Evolutionary conservation across 2,888 invertebrate genomes (phyloP).

Genomic region (Oscheius sp.): DNA sequence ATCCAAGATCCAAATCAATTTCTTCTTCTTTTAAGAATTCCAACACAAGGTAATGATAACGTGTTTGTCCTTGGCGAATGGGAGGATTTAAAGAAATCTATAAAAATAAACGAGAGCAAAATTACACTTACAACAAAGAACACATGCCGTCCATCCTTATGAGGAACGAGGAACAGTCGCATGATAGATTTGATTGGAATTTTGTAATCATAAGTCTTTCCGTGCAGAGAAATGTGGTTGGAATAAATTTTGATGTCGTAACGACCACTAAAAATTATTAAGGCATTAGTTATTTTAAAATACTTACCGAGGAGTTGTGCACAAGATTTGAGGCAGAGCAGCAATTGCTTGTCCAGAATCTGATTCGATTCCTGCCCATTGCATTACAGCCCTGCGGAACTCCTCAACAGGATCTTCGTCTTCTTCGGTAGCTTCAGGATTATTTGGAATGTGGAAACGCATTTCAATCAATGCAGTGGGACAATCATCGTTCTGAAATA

Average conservation of each 20-base stretch:
- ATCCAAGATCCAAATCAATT: constrained; percentile 86
- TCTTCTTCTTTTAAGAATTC: constrained; percentile 94
- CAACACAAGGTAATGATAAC: constrained; percentile 93
- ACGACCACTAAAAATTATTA: constrained; percentile 83
- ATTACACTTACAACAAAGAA: constrained; percentile 87
- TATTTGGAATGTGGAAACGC: constrained; percentile 93
- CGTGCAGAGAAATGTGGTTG: constrained; percentile 88
- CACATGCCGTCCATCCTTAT: constrained; percentile 96
- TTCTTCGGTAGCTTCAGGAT: constrained; percentile 77
- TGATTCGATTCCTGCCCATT: constrained; percentile 90
- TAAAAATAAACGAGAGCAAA: background rate
- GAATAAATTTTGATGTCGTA: constrained; percentile 95
- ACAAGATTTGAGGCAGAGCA: constrained; percentile 93
- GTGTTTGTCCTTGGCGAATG: constrained; percentile 97
- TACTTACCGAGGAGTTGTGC: constrained; percentile 91
- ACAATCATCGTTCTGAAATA: constrained; percentile 85
- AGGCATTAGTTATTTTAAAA: too few relatives aligned
- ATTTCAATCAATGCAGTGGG: constrained; percentile 95
- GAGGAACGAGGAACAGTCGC: constrained; percentile 90
- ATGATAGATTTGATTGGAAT: constrained; percentile 96
- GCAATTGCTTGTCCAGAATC: constrained; percentile 96
- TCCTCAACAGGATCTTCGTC: constrained; percentile 88
- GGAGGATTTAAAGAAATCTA: constrained; percentile 91
- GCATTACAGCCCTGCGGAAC: constrained; percentile 95
- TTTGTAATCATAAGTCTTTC: constrained; percentile 99